Base-by-base conservation (phyloP, 2,797 vertebrate species). In the Gymnothorax reevesii region DNA sequence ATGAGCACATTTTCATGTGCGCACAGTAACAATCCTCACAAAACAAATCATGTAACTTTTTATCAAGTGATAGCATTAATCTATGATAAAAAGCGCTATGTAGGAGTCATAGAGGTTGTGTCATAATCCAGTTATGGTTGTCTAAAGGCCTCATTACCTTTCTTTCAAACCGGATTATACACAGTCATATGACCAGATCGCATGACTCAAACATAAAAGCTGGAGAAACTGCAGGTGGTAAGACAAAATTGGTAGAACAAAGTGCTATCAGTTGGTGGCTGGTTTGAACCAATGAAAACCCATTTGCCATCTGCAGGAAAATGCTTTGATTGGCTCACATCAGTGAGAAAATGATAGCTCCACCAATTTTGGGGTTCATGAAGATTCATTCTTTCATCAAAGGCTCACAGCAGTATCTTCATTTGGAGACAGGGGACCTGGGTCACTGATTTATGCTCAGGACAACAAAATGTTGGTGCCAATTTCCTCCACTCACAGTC, bases 341-440 rank as follows among this genome's bases (percentile, higher is more conserved):
- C 73, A 75, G 73, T 75, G 27, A 75, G 73, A 33, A 42, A 15
- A 49, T 75, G 27, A 75, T 49, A 75, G 73, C 73, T 75, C 73
- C 73, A 42, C 33, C 73, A 33, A 75, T 75, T 49, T 52, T 25
- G 12, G 4, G 10, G 17, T 75, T 17, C 33, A 17, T 33, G n/a
- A 42, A 42, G 73, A 42, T 42, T 75, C 73, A 75, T 42, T 75
- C 33, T 42, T 15, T 42, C 73, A 75, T 17, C 73, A 75, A 15
- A 42, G 73, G 33, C 59, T 85, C 97, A 96, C 83, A 99, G 97
- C 55, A 99, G 94, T 90, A 98, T 99, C 94, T 99, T 97, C 15
- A 98, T 99, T 91, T 99, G 98, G 0, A 98, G 98, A 10, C 99
- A 99, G 91, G 99, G 97, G 84, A 98, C 96, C 90, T 99, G 92